Percentiles rank a stretch among this genome's conserved stretches.
These are phyloP conservation scores for Xestia sexstrigata DNA, from an alignment of 2,888 invertebrate genomes.

Conservation along the genomic window DNA sequence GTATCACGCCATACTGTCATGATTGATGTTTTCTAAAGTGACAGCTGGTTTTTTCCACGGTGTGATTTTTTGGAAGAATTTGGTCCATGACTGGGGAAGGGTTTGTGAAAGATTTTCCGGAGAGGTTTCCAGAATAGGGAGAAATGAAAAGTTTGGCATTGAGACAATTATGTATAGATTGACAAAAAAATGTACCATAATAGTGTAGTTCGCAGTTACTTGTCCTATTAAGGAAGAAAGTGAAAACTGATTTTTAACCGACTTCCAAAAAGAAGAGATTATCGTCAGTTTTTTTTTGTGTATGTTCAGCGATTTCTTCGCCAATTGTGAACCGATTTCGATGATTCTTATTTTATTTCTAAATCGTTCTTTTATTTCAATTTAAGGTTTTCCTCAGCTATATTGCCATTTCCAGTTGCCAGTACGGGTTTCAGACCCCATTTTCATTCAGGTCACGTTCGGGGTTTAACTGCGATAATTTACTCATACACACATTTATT, in stretches of 20 bases:
- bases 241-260: background rate
- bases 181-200: background rate
- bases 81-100: background rate
- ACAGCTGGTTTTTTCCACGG: constrained; percentile 24
- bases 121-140: background rate
- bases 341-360: too few species aligned
- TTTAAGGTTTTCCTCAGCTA: background rate
- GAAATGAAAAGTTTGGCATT: background rate
- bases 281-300: too few species aligned
- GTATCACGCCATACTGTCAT: constrained; percentile 21
- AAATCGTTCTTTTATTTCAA: background rate
- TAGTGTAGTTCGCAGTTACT: background rate
- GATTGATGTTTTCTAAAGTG: constrained; percentile 18
- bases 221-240: background rate
- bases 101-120: background rate
- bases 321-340: too few species aligned
- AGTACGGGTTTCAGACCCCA: background rate
- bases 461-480: too few species aligned
- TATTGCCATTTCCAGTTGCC: background rate
- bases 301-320: too few species aligned
- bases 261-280: background rate
- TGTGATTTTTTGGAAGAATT: background rate
- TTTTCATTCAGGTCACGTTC: background rate
- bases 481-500: too few species aligned
- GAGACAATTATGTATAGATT: background rate